Evolutionary conservation across 2,113 vertebrate genomes (phyloP), one percentile per base, ranked within the genome.

Genomic region (Heterochromis multidens): DNA sequence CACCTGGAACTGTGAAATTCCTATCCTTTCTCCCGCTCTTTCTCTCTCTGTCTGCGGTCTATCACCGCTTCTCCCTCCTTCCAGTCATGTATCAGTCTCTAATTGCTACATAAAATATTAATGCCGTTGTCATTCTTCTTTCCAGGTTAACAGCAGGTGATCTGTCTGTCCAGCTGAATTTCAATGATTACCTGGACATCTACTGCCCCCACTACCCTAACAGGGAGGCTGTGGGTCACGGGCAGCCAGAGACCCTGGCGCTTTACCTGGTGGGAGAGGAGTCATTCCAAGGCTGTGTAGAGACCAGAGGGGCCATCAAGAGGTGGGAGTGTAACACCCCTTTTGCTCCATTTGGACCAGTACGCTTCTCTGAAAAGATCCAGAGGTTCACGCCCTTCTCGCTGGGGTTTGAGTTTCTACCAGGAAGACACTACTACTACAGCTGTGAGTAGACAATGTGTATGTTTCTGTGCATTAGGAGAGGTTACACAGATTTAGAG

Each of bases 381-480:
- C 99, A 98, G 90, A 97, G 98, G 93, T 99, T 99, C 96, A 99
- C 99, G 0, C 98, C 99, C 40, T 99, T 99, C 95, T 99, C 98
- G 0, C 95, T 99, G 93, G 99, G 98, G 58, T 99, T 99, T 25
- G 99, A 99, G 95, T 99, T 99, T 90, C 93, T 97, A 2, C 97
- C 98, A 0, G 98, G 98, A 21, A 97, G 96, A 3, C 97, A 98
- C 89, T 99, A 99, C 88, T 99, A 98, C 93, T 99, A 99, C 93
- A 99, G 98, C 95, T 99, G 99, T 99, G 94, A 98, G 98, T 95
- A 91, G 6, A 56, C 54, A 1, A 3, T 19, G 12, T 79, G 59
- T 72, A n/a, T 70, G 33, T 79, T 79, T 60, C 13, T 79, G 57
- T 54, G 46, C 52, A 46, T 31, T 74, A 17, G 27, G 27, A 31